Evolutionary conservation across 2,797 vertebrate species (phyloP).

Genomic region (Gambusia yucatana): DNA sequence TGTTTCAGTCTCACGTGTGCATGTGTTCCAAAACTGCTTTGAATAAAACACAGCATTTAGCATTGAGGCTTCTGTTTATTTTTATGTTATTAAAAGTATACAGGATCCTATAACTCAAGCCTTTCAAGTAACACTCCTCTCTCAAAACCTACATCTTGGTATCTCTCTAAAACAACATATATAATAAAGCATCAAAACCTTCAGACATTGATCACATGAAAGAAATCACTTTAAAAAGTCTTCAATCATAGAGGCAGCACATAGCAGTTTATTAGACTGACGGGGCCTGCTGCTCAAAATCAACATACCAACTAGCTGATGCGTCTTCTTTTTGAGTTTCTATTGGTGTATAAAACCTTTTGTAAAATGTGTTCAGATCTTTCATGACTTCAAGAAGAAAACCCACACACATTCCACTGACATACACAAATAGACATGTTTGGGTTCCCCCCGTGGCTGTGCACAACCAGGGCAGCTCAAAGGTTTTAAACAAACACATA

Average conservation of each 20-base stretch:
- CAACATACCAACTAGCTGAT: background rate
- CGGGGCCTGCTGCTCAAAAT: too few relatives aligned
- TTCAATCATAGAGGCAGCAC: too few relatives aligned
- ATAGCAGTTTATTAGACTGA: too few relatives aligned
- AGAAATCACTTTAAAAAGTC: background rate
- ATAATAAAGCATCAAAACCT: background rate
- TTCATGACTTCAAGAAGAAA: conserved; percentile 29
- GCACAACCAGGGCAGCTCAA: conserved; percentile 55
- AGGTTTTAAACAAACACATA: conserved; percentile 28
- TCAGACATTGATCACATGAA: background rate
- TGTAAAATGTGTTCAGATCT: conserved; percentile 12
- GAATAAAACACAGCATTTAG: background rate
- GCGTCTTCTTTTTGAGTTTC: background rate
- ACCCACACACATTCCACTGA: conserved; percentile 42
- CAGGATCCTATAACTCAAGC: background rate
- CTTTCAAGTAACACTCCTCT: background rate
- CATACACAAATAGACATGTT: conserved; percentile 49
- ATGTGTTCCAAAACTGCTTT: background rate
- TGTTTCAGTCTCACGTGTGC: background rate
- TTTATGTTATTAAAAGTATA: background rate
- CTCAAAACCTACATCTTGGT: background rate
- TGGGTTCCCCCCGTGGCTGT: conserved; percentile 20
- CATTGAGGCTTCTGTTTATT: background rate
- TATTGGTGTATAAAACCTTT: conserved; percentile 7
- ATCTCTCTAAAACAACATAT: background rate